Conservation (phyloP, 2,797 vertebrate species). For the Intellagama lesueurii region DNA sequence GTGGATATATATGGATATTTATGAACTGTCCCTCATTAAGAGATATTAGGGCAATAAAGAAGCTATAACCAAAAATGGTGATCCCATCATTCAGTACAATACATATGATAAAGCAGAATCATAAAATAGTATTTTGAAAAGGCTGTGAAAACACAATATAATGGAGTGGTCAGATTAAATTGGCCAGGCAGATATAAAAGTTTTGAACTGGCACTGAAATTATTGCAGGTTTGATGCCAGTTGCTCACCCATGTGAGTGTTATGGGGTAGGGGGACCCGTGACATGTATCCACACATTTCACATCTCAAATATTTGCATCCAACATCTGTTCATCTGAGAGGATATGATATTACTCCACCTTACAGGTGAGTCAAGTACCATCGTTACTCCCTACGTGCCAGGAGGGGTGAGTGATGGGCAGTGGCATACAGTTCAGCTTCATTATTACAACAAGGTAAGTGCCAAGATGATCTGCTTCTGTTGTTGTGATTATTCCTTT, state of each 20-base stretch:
- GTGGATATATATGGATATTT: background rate
- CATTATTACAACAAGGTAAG: conserved; percentile 97
- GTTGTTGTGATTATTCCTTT: background rate
- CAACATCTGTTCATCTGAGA: background rate
- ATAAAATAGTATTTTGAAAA: background rate
- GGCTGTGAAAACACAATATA: background rate
- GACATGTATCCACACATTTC: background rate
- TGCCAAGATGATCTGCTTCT: background rate
- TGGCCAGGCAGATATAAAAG: background rate
- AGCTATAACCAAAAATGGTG: background rate
- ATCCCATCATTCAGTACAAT: background rate
- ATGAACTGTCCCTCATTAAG: background rate
- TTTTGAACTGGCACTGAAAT: background rate
- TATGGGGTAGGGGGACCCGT: background rate
- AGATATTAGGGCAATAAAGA: background rate
- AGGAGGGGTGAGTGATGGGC: conserved; percentile 95
- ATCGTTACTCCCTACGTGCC: conserved; percentile 92
- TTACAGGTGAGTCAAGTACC: conserved; percentile 92
- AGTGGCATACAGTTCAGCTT: conserved; percentile 95
- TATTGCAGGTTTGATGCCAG: background rate
- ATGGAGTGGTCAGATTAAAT: background rate
- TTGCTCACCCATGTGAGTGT: background rate
- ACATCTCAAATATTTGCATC: background rate
- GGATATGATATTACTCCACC: conserved; percentile 18
- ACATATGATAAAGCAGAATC: background rate